phyloP scores from a whole-genome alignment of 2,888 invertebrate genomes.

The Meiosimyza platycephala region DNA sequence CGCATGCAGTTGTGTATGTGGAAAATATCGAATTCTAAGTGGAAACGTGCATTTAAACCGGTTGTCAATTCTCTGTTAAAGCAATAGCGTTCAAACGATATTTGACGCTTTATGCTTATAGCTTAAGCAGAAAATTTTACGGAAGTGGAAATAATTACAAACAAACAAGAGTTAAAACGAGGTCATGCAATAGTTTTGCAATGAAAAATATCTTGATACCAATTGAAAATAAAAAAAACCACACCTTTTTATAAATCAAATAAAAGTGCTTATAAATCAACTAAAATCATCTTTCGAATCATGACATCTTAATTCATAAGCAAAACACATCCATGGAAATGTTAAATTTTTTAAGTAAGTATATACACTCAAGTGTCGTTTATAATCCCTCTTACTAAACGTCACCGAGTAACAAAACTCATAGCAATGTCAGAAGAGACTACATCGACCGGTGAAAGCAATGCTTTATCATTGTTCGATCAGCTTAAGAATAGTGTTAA shows the following conservation, averaged over 20 bases:
- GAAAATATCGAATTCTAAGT: slow-evolving; percentile 1
- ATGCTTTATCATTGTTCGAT: slow-evolving; percentile 60
- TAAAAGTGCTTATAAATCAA: too few species aligned
- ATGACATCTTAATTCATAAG: too few species aligned
- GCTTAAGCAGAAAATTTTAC: not conserved
- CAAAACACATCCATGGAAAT: too few species aligned
- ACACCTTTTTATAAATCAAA: not conserved
- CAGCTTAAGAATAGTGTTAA: slow-evolving; percentile 62
- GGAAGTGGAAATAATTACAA: slow-evolving; percentile 6
- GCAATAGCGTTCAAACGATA: not conserved
- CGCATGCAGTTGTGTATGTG: slow-evolving; percentile 1
- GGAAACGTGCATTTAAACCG: slow-evolving; percentile 10
- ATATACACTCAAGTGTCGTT: not conserved
- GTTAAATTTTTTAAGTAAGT: too few species aligned
- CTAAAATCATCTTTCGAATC: too few species aligned
- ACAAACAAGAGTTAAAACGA: slow-evolving; percentile 9
- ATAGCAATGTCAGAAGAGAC: slow-evolving; percentile 28
- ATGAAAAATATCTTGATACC: not conserved
- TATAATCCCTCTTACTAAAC: not conserved
- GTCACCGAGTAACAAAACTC: not conserved
- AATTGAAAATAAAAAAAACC: not conserved
- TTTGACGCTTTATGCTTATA: not conserved
- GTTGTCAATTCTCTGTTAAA: not conserved
- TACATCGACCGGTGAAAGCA: not conserved
- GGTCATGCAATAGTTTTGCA: slow-evolving; percentile 9